Base-by-base conservation (phyloP, 2,113 vertebrate genomes). In the Anarhynchus alexandrinus region DNA sequence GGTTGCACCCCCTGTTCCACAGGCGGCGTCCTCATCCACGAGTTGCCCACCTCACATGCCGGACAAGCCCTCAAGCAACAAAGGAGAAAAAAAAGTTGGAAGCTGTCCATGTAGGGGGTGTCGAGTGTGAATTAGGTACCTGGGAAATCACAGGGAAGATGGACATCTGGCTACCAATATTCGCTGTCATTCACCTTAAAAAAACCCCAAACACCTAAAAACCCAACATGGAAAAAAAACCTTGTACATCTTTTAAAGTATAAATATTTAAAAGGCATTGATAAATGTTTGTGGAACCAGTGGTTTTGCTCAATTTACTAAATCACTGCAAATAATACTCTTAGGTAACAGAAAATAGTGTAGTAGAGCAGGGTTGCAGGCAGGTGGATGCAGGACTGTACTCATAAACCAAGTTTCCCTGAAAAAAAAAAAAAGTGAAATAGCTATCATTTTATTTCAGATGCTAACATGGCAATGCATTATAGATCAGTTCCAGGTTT, bases 11-110 rank as follows among this genome's bases (percentile, higher is more conserved):
- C 21, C 30, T 55, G 82, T 55, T 78, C 82, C 6, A 0, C 47
- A 61, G 45, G 12, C 12, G 38, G 61, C 15, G 18, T 45, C 32
- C n/a, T 67, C 66, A 40, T 7, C 66, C 40, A 7, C 0, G 0
- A 8, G 5, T 23, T 57, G 51, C 55, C 43, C 1, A 1, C 40
- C 27, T 30, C 42, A 36, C 0, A 0, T 14, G 9, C 12, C 1
- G 1, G 11, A 43, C 3, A 66, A 90, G 32, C 9, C n/a, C 22
- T 79, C n/a, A 15, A 29, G 11, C 6, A 86, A 26, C 34, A 49
- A 43, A 54, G 36, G 13, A n/a, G 40, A 27, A 5, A 26, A 21
- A 47, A 23, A 19, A 30, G 5, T 2, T 43, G 40, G n/a, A 59
- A 73, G 26, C 47, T 57, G 62, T 47, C 40, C 47, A 22, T 16